Conservation (phyloP, 2,113 vertebrate species). For the Tautogolabrus adspersus region DNA sequence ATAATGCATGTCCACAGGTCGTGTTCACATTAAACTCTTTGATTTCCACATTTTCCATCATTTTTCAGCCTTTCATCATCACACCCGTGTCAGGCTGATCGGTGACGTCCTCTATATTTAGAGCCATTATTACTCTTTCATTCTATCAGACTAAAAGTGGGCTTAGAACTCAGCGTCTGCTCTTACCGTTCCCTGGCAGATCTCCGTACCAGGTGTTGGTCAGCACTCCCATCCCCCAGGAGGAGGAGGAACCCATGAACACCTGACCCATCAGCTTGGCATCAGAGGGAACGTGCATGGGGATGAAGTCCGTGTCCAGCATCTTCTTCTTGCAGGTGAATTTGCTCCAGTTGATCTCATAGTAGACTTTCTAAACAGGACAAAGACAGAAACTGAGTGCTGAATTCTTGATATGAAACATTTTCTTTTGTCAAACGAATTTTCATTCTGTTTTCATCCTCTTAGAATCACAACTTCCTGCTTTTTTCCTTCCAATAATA, state of each 20-base stretch:
- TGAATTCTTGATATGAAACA: no score
- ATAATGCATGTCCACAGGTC: no score
- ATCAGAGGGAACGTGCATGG: slow-evolving; percentile 48
- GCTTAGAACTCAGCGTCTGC: background rate
- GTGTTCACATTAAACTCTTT: no score
- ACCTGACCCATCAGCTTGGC: slow-evolving; percentile 46
- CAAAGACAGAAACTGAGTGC: background rate
- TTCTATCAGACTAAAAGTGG: background rate
- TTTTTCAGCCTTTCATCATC: background rate
- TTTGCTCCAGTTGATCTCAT: slow-evolving; percentile 54
- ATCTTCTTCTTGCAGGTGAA: slow-evolving; percentile 48
- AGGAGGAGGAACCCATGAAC: slow-evolving; percentile 62
- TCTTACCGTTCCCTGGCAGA: slow-evolving; percentile 49
- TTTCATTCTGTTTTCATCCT: no score
- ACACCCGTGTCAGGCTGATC: background rate
- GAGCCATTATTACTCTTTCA: background rate
- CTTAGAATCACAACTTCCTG: no score
- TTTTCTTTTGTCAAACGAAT: background rate
- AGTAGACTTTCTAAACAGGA: slow-evolving; percentile 48
- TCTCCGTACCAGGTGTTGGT: slow-evolving; percentile 57
- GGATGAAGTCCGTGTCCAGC: slow-evolving; percentile 36
- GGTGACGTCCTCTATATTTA: background rate
- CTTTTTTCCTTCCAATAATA: no score
- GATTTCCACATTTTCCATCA: no score
- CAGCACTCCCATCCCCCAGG: slow-evolving; percentile 63